Evolutionary conservation across 2,888 invertebrate genomes (phyloP), one percentile per base, ranked within the genome.

Genomic region (Hedya salicella): DNA sequence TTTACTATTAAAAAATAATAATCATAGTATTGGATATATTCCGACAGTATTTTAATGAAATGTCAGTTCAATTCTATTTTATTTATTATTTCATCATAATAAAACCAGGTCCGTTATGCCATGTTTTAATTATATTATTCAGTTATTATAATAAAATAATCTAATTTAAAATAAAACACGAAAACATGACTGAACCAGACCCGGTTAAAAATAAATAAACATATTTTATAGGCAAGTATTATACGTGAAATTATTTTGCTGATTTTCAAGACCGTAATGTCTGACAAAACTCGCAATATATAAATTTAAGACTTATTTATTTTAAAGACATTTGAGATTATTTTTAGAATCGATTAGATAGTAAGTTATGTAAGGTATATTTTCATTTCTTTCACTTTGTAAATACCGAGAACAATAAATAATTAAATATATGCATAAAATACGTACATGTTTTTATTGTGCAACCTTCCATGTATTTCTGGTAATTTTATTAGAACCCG

Each of bases 401-500:
- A 64, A 64, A 64, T 64, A 64, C 57, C 50, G 64, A n/a, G 36
- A 36, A 42, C 21, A 6, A 25, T 25, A 36, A 59, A 13, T 42
- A 36, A 53, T 36, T 36, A 62, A 16, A 53, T n/a, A 30, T 50
- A 42, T 30, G 21, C 42, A 2, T n/a, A 16, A 25, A 16, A 1
- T 14, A 8, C 5, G 9, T 25, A 25, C 3, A 36, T 36, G 9
- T 11, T 36, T 36, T 30, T 30, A 30, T 49, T 49, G 25, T 14
- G 3, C n/a, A 4, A 1, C 19, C 21, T 5, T 13, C 19, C n/a
- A 19, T 16, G 3, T 6, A 25, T 16, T 1, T 42, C 1, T n/a
- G n/a, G n/a, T n/a, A n/a, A n/a, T n/a, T n/a, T n/a, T n/a, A n/a
- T n/a, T n/a, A n/a, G n/a, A n/a, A n/a, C n/a, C n/a, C n/a, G n/a